Evolutionary conservation across 2,113 vertebrate species (phyloP).

Genomic region (Pimephales promelas): DNA sequence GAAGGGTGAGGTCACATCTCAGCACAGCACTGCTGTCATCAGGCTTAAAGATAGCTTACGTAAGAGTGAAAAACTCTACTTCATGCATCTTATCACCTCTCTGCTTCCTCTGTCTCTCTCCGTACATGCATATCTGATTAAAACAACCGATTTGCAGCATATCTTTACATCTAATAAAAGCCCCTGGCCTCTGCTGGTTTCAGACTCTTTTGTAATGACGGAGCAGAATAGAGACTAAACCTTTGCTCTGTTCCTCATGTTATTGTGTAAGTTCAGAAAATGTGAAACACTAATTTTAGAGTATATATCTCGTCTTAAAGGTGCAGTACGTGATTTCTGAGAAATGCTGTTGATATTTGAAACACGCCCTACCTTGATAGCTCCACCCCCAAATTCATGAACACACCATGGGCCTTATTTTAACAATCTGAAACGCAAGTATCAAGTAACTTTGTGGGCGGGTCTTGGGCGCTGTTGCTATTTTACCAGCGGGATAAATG

Average conservation of each 20-base stretch:
- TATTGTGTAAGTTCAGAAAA: too few species aligned
- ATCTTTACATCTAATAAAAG: constrained; percentile 18
- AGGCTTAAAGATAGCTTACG: constrained; percentile 52
- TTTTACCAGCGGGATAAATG: too few species aligned
- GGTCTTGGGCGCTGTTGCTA: too few species aligned
- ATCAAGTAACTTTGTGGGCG: too few species aligned
- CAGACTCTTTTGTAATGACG: not conserved
- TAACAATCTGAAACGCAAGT: too few species aligned
- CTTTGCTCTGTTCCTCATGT: not conserved
- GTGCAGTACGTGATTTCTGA: too few species aligned
- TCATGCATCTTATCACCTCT: constrained; percentile 50
- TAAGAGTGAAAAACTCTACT: constrained; percentile 59
- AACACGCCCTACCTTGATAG: too few species aligned
- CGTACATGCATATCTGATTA: constrained; percentile 15
- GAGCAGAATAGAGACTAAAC: not conserved
- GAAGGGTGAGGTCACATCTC: constrained; percentile 67
- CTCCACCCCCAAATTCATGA: too few species aligned
- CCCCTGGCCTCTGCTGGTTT: constrained; percentile 8
- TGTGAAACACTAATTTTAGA: too few species aligned
- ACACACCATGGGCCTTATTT: too few species aligned
- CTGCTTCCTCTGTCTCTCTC: constrained; percentile 36
- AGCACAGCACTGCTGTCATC: constrained; percentile 55
- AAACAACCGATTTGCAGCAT: not conserved
- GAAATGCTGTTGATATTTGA: too few species aligned
- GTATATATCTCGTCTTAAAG: too few species aligned